A percentile compares a stretch with the other conserved stretches of the same genome.
These are phyloP conservation scores for Meiosimyza decipiens DNA, from an alignment of 2,888 invertebrate species.

Conservation along the genomic window DNA sequence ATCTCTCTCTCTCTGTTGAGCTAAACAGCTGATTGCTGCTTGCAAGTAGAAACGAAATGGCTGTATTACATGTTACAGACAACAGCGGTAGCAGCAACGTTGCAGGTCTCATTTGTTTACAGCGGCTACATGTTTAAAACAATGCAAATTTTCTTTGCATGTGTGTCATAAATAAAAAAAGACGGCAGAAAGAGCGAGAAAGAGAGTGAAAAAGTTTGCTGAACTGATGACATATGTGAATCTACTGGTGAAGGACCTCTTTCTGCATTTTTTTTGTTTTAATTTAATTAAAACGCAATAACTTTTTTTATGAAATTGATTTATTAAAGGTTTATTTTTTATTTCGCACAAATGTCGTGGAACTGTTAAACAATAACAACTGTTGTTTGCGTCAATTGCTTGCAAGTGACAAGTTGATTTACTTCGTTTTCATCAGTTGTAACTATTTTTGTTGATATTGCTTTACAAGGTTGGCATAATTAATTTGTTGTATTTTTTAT, in stretches of 20 bases:
- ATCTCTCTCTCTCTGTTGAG: not conserved
- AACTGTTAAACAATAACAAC: too few species aligned
- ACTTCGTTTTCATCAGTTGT: too few species aligned
- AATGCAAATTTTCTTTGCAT: too few species aligned
- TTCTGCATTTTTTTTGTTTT: not conserved
- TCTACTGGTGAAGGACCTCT: slow-evolving; percentile 14
- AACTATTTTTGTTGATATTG: too few species aligned
- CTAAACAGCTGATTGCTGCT: slow-evolving; percentile 10
- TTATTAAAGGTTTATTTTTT: not conserved
- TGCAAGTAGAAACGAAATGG: not conserved
- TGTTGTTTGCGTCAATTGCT: not conserved
- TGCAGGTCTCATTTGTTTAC: not conserved
- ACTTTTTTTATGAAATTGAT: not conserved
- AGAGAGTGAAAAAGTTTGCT: not conserved
- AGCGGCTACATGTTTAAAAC: not conserved
- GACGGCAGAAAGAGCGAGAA: not conserved
- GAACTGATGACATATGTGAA: slow-evolving; percentile 21
- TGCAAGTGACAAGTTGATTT: too few species aligned
- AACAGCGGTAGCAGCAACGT: not conserved
- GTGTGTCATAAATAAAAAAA: too few species aligned
- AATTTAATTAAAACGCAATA: not conserved
- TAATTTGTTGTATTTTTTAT: too few species aligned
- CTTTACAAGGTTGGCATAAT: too few species aligned
- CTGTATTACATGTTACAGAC: not conserved
- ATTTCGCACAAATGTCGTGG: not conserved